A percentile compares a stretch with the other conserved stretches of the same genome.
Evolutionary conservation across 2,113 vertebrate genomes (phyloP).

Genomic region (Aldabrachelys gigantea): DNA sequence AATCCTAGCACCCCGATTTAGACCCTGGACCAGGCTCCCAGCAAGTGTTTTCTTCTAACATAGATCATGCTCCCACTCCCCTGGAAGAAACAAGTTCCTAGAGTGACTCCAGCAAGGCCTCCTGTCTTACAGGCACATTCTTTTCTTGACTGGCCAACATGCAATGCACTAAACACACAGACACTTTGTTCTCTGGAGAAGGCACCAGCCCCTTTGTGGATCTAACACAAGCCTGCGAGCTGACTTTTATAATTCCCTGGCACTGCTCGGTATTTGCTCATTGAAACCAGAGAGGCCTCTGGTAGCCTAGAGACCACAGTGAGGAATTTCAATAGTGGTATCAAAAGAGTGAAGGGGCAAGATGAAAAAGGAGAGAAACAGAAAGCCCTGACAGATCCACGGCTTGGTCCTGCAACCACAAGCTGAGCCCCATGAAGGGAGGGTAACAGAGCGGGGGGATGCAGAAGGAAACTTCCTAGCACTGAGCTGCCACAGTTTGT

Average conservation of each 20-base stretch:
- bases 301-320: constrained; percentile 30
- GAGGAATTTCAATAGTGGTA: constrained; percentile 62
- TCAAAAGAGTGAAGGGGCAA: not conserved
- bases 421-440: not conserved
- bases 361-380: not conserved
- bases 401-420: accelerated
- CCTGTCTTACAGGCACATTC: not conserved
- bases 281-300: not conserved
- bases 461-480: not conserved
- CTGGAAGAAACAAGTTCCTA: not conserved
- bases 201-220: accelerated
- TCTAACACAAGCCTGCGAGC: not conserved
- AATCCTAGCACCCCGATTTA: accelerated
- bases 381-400: accelerated
- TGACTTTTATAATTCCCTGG: not conserved
- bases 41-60: not conserved
- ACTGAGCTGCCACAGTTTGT: not conserved
- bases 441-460: not conserved
- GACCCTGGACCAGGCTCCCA: not conserved
- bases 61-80: not conserved
- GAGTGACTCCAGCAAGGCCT: not conserved
- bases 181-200: not conserved
- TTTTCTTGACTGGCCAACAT: accelerated
- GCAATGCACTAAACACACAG: constrained; percentile 2
- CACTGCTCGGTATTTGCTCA: not conserved